These are phyloP conservation scores for Andrena cerasifolii DNA, from an alignment of 1,140 invertebrate species.

Conservation along the genomic window DNA sequence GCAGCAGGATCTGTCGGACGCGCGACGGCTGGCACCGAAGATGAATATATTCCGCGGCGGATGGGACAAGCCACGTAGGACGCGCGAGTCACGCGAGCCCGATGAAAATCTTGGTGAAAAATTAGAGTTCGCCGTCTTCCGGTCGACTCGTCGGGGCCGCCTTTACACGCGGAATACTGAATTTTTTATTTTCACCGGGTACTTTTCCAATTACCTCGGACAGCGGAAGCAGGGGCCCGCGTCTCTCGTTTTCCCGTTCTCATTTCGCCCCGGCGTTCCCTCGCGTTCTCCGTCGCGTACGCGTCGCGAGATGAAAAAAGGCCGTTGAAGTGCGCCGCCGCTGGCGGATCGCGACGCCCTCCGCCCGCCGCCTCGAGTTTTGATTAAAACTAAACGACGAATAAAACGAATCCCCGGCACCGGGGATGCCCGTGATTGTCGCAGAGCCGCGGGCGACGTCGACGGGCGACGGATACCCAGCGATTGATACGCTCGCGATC, in stretches of 20 bases:
- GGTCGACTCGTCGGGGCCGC: neutral
- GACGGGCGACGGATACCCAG: no score
- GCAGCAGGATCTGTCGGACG: neutral
- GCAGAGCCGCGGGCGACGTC: neutral
- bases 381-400: slow-evolving; percentile 53
- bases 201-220: slow-evolving; percentile 52
- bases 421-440: neutral
- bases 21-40: neutral
- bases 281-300: slow-evolving; percentile 30
- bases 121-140: slow-evolving; percentile 29
- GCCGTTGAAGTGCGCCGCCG: slow-evolving; percentile 35
- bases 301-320: slow-evolving; percentile 45
- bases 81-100: slow-evolving; percentile 22
- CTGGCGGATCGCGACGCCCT: slow-evolving; percentile 32
- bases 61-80: neutral
- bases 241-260: slow-evolving; percentile 47
- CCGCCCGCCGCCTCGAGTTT: slow-evolving; percentile 42
- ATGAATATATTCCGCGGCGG: neutral
- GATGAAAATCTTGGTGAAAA: neutral
- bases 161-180: slow-evolving; percentile 34
- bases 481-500: no score
- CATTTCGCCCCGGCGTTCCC: slow-evolving; percentile 27
- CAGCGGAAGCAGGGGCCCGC: neutral
- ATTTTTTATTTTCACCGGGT: slow-evolving; percentile 36
- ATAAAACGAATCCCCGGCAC: slow-evolving; percentile 43